These are phyloP conservation scores for Sitophilus oryzae DNA, from an alignment of 1,140 invertebrate species.

Conservation along the genomic window DNA sequence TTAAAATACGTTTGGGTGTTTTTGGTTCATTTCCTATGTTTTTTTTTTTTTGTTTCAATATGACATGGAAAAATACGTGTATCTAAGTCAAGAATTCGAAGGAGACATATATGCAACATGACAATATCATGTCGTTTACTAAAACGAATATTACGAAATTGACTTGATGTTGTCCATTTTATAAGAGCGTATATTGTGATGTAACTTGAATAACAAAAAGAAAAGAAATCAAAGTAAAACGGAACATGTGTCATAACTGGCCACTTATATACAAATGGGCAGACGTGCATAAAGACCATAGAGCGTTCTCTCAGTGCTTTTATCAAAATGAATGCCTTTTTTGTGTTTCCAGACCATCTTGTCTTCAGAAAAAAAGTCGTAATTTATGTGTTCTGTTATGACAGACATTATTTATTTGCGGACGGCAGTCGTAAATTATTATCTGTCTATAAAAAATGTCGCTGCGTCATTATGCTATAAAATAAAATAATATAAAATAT, in stretches of 20 bases:
- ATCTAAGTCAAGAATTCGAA: too few species aligned
- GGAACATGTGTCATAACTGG: neutral
- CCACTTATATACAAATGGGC: neutral
- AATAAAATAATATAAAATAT: too few species aligned
- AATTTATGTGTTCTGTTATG: neutral
- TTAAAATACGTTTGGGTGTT: too few species aligned
- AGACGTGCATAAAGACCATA: neutral
- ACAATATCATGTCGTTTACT: too few species aligned
- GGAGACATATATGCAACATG: too few species aligned
- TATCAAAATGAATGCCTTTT: neutral
- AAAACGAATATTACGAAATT: neutral
- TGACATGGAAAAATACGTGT: too few species aligned
- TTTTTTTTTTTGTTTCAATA: too few species aligned
- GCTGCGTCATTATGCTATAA: too few species aligned
- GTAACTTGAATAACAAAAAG: neutral
- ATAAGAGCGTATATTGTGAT: neutral
- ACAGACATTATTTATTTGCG: neutral
- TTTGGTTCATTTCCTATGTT: too few species aligned
- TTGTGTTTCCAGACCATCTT: neutral
- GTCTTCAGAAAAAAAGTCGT: neutral
- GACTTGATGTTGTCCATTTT: neutral
- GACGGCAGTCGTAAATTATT: neutral
- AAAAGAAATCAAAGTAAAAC: neutral
- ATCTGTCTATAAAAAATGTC: too few species aligned
- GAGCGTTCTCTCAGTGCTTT: neutral